Evolutionary conservation across 1,140 invertebrate genomes (phyloP).

Genomic region (Aphaenogaster rudis): DNA sequence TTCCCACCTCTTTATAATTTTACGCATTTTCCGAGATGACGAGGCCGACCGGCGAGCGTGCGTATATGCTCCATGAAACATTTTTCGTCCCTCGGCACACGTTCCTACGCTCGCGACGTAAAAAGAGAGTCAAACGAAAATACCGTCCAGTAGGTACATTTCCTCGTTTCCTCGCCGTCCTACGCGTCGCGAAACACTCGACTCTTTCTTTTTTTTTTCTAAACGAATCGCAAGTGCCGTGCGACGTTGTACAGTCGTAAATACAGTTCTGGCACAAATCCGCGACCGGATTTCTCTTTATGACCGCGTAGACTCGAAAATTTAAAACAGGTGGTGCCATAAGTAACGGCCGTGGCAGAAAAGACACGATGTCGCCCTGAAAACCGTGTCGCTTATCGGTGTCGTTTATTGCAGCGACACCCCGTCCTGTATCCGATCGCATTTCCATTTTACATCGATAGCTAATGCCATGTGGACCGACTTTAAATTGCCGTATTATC

Average conservation of each 20-base stretch:
- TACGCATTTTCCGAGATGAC: background rate
- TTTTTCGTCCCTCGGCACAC: background rate
- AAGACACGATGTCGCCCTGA: constrained; percentile 15
- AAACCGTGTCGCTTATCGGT: constrained; percentile 58
- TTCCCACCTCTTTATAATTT: constrained; percentile 45
- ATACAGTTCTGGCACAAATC: constrained; percentile 1
- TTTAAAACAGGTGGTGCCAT: constrained; percentile 39
- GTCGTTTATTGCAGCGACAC: constrained; percentile 36
- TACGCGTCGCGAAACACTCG: background rate
- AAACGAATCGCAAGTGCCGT: constrained; percentile 21
- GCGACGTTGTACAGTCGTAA: constrained; percentile 12
- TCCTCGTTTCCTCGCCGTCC: background rate
- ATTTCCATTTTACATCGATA: constrained; percentile 63
- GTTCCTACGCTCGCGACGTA: background rate
- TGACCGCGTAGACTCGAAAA: constrained; percentile 14
- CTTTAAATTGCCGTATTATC: constrained; percentile 51
- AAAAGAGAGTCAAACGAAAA: constrained; percentile 24
- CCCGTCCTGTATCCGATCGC: constrained; percentile 33
- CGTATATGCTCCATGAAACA: background rate
- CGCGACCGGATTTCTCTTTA: background rate
- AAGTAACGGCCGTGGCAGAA: constrained; percentile 20
- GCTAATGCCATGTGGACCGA: constrained; percentile 38
- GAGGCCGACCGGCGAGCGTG: background rate
- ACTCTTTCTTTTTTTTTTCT: background rate
- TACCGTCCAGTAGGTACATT: background rate